Conservation (phyloP, 2,888 invertebrate genomes). For the Caenorhabditis sp. region DNA sequence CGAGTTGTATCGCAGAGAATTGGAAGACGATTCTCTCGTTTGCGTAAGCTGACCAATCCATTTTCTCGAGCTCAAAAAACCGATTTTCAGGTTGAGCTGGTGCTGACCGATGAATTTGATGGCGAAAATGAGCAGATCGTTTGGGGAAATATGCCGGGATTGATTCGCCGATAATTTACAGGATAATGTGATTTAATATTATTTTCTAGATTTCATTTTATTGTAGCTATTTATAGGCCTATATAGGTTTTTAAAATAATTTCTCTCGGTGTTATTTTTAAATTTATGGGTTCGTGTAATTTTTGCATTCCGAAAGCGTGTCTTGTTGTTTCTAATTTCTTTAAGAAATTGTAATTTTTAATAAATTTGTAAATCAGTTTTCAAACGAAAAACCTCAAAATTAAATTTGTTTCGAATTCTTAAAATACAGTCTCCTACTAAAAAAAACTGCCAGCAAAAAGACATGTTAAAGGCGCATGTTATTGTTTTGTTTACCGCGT, state of each 20-base stretch:
- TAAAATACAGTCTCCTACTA: no score
- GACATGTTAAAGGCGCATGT: conserved; percentile 23
- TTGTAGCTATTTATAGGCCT: conserved; percentile 8
- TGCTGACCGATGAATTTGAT: conserved; percentile 4
- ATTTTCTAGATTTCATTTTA: no score
- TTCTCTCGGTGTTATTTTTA: conserved; percentile 11
- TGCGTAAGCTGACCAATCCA: no score
- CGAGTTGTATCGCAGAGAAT: background rate
- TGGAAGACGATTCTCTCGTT: conserved; percentile 19
- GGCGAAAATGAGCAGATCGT: conserved; percentile 24
- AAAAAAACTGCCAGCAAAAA: no score
- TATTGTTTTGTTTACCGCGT: background rate
- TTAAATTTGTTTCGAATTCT: no score
- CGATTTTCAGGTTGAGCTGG: conserved; percentile 49
- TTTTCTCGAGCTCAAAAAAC: no score
- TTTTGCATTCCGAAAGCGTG: background rate
- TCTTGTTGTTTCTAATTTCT: background rate
- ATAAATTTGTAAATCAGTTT: no score
- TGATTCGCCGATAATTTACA: conserved; percentile 45
- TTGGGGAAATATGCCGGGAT: conserved; percentile 64
- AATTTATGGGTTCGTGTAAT: conserved; percentile 1
- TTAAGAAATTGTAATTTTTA: no score
- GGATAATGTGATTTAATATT: no score
- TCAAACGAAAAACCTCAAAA: no score
- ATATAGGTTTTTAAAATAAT: background rate